Conservation (phyloP, 30 jellyfish, hydroid and myxozoan species). For the Mastigias papua region DNA sequence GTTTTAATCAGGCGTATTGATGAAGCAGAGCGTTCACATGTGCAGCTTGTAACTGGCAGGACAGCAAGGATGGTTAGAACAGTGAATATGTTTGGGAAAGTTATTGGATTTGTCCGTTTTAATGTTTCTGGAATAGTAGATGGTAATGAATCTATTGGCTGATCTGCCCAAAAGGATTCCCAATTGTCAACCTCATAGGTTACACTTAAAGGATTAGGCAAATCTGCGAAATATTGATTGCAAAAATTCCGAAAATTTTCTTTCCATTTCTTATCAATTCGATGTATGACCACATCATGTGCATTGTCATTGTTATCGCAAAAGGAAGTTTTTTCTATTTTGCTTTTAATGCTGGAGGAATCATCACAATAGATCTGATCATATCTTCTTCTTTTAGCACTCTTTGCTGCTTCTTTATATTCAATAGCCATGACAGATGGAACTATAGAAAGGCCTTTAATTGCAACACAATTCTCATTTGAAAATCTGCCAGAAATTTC, state of each 20-base stretch:
- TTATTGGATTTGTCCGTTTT: neutral
- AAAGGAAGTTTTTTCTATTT: neutral
- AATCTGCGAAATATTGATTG: neutral
- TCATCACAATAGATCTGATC: neutral
- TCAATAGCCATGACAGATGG: neutral
- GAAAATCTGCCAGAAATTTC: neutral
- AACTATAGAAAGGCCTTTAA: neutral
- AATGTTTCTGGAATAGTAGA: neutral
- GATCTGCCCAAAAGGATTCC: neutral
- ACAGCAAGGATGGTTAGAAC: neutral
- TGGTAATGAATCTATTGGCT: neutral
- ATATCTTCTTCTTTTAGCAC: neutral
- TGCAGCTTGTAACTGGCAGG: conserved; percentile 18
- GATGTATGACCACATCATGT: neutral
- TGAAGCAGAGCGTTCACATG: conserved; percentile 18
- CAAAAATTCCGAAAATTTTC: neutral
- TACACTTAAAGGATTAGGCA: neutral
- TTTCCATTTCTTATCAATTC: neutral
- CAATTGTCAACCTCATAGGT: conserved; percentile 11
- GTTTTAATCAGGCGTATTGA: conserved; percentile 6
- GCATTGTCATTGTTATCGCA: neutral
- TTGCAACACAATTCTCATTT: neutral
- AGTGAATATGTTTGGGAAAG: neutral
- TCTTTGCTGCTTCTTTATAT: neutral
- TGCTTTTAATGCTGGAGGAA: neutral